Evolutionary conservation across 2,888 invertebrate species (phyloP).

Genomic region (Lumbricus terrestris): DNA sequence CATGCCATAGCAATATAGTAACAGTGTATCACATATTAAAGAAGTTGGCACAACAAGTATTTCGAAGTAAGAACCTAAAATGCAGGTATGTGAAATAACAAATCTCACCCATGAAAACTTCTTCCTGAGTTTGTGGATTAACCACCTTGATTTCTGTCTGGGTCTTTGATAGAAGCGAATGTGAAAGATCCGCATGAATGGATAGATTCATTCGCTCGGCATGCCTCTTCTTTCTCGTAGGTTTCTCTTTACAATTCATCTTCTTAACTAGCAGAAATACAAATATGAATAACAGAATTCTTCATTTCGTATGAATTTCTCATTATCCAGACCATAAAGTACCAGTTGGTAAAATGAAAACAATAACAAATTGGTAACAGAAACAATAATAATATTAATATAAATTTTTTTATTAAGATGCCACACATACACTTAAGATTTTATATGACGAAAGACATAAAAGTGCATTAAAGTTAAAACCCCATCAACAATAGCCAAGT

Average conservation of each 20-base stretch:
- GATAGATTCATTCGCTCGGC: constrained; percentile 3
- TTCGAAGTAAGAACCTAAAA: neutral
- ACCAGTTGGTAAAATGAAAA: neutral
- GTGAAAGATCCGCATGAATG: constrained; percentile 9
- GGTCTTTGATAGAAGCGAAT: neutral
- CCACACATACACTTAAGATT: neutral
- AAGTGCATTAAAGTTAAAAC: neutral
- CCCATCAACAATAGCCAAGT: neutral
- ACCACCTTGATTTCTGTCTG: neutral
- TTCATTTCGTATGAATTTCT: neutral
- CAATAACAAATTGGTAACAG: neutral
- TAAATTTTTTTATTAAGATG: neutral
- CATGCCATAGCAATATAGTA: too few relatives aligned
- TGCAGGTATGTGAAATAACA: neutral
- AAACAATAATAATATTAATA: neutral
- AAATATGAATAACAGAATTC: neutral
- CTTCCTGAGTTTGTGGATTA: constrained; percentile 12
- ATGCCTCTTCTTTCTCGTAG: neutral
- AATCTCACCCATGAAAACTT: constrained; percentile 13
- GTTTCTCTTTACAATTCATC: constrained; percentile 6
- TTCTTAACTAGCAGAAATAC: neutral
- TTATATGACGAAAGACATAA: neutral
- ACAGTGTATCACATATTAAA: neutral
- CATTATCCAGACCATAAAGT: neutral
- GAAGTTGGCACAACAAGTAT: neutral